These are phyloP conservation scores for Anguilla marmorata DNA, from an alignment of 2,797 vertebrate genomes.

Conservation along the genomic window DNA sequence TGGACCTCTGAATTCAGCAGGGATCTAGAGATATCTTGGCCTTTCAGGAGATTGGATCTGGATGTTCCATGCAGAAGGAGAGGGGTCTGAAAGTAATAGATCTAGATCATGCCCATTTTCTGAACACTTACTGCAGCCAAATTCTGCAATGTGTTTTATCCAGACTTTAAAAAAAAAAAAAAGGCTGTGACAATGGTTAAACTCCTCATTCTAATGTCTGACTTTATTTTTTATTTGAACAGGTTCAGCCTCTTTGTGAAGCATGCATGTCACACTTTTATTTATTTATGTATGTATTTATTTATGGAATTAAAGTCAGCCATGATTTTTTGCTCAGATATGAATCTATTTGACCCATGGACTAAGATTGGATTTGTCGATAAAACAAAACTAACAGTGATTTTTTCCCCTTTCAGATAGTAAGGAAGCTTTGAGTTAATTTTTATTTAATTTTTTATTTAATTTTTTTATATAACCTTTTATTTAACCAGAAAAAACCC, in stretches of 20 bases:
- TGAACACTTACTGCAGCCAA: background rate
- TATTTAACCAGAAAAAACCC: no score
- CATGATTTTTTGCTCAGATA: background rate
- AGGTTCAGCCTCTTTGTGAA: background rate
- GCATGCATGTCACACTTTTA: background rate
- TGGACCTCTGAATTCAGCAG: background rate
- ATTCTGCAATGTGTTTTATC: background rate
- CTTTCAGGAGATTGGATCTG: background rate
- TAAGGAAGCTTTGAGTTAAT: background rate
- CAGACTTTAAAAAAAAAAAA: background rate
- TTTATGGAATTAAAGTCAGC: background rate
- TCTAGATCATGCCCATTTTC: background rate
- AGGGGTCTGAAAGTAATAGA: background rate
- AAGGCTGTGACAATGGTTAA: background rate
- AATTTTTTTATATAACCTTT: no score
- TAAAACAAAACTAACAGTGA: background rate
- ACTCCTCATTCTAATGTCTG: background rate
- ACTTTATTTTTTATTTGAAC: background rate
- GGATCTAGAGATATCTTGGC: background rate
- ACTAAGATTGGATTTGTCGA: background rate
- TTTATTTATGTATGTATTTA: background rate
- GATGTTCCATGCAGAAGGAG: background rate
- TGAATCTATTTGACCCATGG: background rate
- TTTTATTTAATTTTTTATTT: no score
- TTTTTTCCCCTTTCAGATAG: background rate